Conservation (phyloP, 2,888 invertebrate species). For the Dastarcus helophoroides region DNA sequence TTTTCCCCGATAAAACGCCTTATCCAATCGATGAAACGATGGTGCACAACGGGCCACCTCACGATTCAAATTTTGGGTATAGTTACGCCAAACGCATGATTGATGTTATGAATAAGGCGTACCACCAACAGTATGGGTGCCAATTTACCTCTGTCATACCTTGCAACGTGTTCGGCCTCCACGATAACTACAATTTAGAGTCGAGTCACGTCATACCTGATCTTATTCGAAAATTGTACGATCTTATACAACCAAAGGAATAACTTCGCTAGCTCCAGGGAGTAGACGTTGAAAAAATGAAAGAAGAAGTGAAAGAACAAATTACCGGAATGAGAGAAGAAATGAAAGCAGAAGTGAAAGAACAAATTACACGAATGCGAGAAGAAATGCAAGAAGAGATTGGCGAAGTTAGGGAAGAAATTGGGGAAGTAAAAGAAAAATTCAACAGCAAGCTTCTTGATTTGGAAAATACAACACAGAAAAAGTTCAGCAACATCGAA, state of each 20-base stretch:
- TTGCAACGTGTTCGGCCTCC: conserved; percentile 95
- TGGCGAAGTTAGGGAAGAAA: too few species aligned
- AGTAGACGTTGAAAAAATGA: too few species aligned
- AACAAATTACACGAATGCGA: too few species aligned
- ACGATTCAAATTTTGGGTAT: conserved; percentile 94
- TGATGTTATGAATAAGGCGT: conserved; percentile 80
- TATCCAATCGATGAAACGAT: conserved; percentile 98
- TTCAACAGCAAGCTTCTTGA: too few species aligned
- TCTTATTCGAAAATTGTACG: conserved; percentile 74
- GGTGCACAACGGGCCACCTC: conserved; percentile 97
- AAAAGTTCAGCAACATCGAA: too few species aligned
- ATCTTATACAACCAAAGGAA: conserved; percentile 51
- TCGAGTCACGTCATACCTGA: conserved; percentile 91
- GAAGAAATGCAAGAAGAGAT: too few species aligned
- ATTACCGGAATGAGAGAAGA: too few species aligned
- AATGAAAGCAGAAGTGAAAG: too few species aligned
- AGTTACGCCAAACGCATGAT: conserved; percentile 96
- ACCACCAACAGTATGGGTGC: conserved; percentile 63
- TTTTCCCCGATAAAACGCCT: conserved; percentile 93
- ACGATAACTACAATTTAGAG: conserved; percentile 84
- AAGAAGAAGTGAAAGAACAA: too few species aligned
- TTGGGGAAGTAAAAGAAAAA: too few species aligned
- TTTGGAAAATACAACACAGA: too few species aligned
- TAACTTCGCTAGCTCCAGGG: too few species aligned
- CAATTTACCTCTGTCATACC: conserved; percentile 90